A percentile compares a stretch with the other conserved stretches of the same genome.
Evolutionary conservation across 30 jellyfish, hydroid and myxozoan species (phyloP).

Genomic region (Aurelia sp.): DNA sequence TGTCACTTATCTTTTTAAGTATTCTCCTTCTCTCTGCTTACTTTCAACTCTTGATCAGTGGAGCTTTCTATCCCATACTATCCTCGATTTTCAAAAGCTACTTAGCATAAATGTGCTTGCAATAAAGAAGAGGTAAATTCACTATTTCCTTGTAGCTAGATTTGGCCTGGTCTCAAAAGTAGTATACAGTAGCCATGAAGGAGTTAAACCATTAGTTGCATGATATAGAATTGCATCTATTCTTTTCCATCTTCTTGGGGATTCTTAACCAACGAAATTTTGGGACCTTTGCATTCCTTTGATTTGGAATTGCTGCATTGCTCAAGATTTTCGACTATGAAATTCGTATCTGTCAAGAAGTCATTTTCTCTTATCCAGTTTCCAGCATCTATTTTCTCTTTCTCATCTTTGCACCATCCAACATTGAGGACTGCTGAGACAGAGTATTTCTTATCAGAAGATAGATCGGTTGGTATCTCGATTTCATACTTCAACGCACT

Average conservation of each 20-base stretch:
- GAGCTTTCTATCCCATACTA: no score
- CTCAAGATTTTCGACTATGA: slow-evolving; percentile 10
- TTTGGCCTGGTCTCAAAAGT: no score
- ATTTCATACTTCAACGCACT: slow-evolving; percentile 6
- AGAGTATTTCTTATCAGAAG: slow-evolving; percentile 1
- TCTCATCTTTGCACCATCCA: slow-evolving; percentile 21
- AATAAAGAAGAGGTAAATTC: no score
- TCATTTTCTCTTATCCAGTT: slow-evolving; percentile 23
- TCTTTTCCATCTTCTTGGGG: not conserved
- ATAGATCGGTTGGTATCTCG: not conserved
- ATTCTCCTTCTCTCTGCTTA: no score
- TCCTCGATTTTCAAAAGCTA: no score
- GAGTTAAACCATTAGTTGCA: no score
- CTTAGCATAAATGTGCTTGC: no score
- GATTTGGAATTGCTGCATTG: slow-evolving; percentile 7
- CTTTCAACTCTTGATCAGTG: no score
- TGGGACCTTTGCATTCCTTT: slow-evolving; percentile 38
- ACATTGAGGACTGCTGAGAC: slow-evolving; percentile 15
- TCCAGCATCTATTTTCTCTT: slow-evolving; percentile 24
- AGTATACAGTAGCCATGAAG: no score
- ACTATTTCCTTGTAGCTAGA: no score
- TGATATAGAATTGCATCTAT: not conserved
- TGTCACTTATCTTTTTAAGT: no score
- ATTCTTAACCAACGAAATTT: slow-evolving; percentile 1
- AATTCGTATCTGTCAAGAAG: slow-evolving; percentile 10